Percentiles rank a stretch among this genome's conserved stretches.
Conservation (phyloP, 64 coral and sea anemone species). For the Catalaphyllia jardinei region DNA sequence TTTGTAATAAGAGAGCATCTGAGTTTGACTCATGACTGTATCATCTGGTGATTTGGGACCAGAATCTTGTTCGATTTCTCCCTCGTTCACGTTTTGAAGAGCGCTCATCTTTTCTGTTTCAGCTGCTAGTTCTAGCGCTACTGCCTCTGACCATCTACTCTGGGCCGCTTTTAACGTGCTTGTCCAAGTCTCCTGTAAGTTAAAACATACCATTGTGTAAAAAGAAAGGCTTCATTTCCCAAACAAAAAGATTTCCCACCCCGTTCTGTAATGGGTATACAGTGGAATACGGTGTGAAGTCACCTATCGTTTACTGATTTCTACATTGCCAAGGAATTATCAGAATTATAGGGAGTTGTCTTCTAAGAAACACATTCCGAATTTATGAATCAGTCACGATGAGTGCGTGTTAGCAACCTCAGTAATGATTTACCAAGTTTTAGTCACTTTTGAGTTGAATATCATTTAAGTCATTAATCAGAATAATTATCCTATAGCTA, state of each 20-base stretch:
- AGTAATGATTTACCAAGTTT: no score
- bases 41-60: slow-evolving; percentile 23
- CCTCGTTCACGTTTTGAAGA: slow-evolving; percentile 14
- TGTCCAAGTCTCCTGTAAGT: slow-evolving; percentile 82
- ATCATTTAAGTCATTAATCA: no score
- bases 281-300: no score
- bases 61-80: slow-evolving; percentile 30
- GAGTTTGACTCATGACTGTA: slow-evolving; percentile 31
- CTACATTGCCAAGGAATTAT: neutral
- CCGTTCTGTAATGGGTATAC: no score
- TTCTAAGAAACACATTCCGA: no score
- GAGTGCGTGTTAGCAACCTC: no score
- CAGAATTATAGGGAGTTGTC: neutral
- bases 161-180: slow-evolving; percentile 80
- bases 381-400: no score
- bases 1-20: slow-evolving; percentile 78
- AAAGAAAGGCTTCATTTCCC: no score
- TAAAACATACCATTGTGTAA: neutral
- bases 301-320: no score
- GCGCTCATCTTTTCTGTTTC: slow-evolving; percentile 65
- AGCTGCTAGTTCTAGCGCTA: slow-evolving; percentile 71
- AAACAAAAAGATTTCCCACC: no score
- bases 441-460: no score
- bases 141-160: slow-evolving; percentile 83
- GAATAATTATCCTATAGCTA: no score